A percentile compares a stretch with the other conserved stretches of the same genome.
phyloP scores from a whole-genome alignment of 2,797 vertebrate genomes.

The Geotria australis region DNA sequence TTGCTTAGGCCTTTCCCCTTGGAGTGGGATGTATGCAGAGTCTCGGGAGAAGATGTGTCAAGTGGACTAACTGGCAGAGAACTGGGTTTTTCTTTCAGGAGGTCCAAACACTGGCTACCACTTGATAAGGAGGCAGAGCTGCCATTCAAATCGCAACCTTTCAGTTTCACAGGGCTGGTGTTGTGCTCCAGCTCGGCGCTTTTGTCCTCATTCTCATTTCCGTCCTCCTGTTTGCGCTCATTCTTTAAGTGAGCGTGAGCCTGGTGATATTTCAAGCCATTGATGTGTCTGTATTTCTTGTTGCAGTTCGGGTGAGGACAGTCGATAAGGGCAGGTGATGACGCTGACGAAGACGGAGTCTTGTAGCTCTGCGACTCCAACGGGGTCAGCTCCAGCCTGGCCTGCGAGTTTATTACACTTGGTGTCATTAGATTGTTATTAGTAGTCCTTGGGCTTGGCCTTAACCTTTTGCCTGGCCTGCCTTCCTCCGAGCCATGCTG shows the following conservation, averaged over 20 bases:
- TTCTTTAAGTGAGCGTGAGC: constrained; percentile 84
- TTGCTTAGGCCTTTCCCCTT: neutral
- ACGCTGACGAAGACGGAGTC: constrained; percentile 3
- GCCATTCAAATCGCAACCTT: neutral
- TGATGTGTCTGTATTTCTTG: constrained; percentile 99
- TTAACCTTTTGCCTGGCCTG: neutral
- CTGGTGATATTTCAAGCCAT: constrained; percentile 94
- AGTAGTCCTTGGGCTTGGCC: neutral
- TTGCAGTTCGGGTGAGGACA: constrained; percentile 97
- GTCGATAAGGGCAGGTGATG: constrained; percentile 81
- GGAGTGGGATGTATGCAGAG: neutral
- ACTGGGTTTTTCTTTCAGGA: too few relatives aligned
- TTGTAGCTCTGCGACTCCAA: neutral
- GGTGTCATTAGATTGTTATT: neutral
- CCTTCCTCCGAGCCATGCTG: neutral
- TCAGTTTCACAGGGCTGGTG: neutral
- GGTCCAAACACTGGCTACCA: too few relatives aligned
- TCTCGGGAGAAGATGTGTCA: neutral
- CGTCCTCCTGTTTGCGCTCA: constrained; percentile 61
- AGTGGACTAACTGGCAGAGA: neutral
- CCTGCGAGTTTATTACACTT: neutral
- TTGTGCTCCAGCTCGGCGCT: constrained; percentile 30
- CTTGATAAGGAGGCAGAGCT: too few relatives aligned
- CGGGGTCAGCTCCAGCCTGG: neutral
- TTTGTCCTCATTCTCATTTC: constrained; percentile 53